Percentiles rank a stretch among this genome's conserved stretches.
Conservation (phyloP, 2,888 invertebrate genomes). For the Phengaris alcon region DNA sequence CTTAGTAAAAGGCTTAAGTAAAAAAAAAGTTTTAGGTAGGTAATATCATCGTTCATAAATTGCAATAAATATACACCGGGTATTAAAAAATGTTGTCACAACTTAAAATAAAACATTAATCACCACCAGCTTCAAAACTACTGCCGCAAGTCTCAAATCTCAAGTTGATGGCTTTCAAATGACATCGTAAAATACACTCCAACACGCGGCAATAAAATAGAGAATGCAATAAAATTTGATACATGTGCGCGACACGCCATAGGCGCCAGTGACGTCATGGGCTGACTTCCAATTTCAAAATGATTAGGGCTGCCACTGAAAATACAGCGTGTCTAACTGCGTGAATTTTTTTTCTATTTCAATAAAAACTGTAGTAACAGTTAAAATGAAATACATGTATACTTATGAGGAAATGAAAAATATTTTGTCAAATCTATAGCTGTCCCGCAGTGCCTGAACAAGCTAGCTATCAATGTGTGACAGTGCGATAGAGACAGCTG, state of each 20-base stretch:
- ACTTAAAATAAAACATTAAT: conserved; percentile 15
- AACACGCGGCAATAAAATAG: conserved; percentile 11
- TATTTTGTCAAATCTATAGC: too few relatives aligned
- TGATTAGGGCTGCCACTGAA: not conserved
- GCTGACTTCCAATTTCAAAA: conserved; percentile 48
- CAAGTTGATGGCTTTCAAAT: conserved; percentile 11
- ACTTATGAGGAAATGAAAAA: too few relatives aligned
- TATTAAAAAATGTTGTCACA: conserved; percentile 10
- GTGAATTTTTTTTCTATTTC: too few relatives aligned
- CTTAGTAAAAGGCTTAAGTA: too few relatives aligned
- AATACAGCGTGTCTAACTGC: not conserved
- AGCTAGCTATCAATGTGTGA: too few relatives aligned
- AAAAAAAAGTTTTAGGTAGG: not conserved
- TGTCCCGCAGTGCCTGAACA: too few relatives aligned
- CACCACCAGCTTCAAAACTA: not conserved
- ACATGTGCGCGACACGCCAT: conserved; percentile 57
- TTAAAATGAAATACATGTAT: too few relatives aligned
- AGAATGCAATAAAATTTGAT: conserved; percentile 31
- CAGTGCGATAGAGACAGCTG: too few relatives aligned
- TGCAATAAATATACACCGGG: not conserved
- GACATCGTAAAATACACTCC: conserved; percentile 8
- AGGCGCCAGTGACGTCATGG: conserved; percentile 68
- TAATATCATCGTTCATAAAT: not conserved
- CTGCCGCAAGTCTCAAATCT: conserved; percentile 11
- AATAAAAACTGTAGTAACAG: too few relatives aligned